Evolutionary conservation across 2,888 invertebrate species (phyloP).

Genomic region (Pediacus dermestoides): DNA sequence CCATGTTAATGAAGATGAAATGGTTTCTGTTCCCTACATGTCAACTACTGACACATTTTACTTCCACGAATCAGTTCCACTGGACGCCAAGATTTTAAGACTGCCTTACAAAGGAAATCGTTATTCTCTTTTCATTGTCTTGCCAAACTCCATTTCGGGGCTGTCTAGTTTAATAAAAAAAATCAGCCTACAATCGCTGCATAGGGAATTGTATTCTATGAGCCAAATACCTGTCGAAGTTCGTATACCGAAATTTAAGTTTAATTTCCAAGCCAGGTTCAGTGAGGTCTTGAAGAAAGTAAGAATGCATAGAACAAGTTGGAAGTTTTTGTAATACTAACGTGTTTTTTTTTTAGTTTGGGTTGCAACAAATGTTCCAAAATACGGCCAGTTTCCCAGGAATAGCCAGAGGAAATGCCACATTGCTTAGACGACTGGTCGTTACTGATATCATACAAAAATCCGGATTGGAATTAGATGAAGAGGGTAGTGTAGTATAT

Average conservation of each 20-base stretch:
- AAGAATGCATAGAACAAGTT: slow-evolving; percentile 26
- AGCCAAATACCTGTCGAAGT: slow-evolving; percentile 60
- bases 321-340: slow-evolving; percentile 1
- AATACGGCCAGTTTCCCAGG: slow-evolving; percentile 67
- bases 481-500: slow-evolving; percentile 68
- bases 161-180: slow-evolving; percentile 57
- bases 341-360: slow-evolving; percentile 54
- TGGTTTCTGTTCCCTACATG: slow-evolving; percentile 64
- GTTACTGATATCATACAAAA: slow-evolving; percentile 72
- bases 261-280: slow-evolving; percentile 64
- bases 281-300: slow-evolving; percentile 62
- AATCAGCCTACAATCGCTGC: slow-evolving; percentile 56
- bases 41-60: slow-evolving; percentile 63
- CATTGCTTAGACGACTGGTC: slow-evolving; percentile 46
- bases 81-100: slow-evolving; percentile 68
- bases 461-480: slow-evolving; percentile 72
- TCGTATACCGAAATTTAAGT: slow-evolving; percentile 70
- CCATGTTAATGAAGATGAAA: slow-evolving; percentile 52
- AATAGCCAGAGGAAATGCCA: slow-evolving; percentile 57
- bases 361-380: slow-evolving; percentile 69
- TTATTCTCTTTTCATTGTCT: slow-evolving; percentile 68
- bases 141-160: slow-evolving; percentile 65
- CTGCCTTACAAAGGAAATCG: slow-evolving; percentile 71
- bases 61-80: slow-evolving; percentile 58
- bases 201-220: slow-evolving; percentile 58